Conservation (phyloP, 1,140 invertebrate species). For the Diuraphis noxia region DNA sequence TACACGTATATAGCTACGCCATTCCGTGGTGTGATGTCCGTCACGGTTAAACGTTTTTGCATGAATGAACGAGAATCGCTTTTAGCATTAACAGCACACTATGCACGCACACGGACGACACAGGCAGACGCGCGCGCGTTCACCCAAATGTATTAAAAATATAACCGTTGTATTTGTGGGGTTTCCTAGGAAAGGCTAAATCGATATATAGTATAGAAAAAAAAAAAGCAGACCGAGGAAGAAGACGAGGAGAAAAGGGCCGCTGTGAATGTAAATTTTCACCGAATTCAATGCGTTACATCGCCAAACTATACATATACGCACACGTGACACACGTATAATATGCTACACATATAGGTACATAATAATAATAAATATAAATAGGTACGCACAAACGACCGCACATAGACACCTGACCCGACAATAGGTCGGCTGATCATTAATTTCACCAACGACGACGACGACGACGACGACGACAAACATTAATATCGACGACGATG, state of each 20-base stretch:
- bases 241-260: background rate
- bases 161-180: constrained; percentile 19
- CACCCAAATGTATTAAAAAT: constrained; percentile 12
- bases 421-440: constrained; percentile 33
- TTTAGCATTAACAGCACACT: background rate
- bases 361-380: background rate
- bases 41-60: constrained; percentile 25
- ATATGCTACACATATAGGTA: background rate
- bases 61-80: constrained; percentile 38
- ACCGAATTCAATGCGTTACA: constrained; percentile 1
- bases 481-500: constrained; percentile 35
- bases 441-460: constrained; percentile 33
- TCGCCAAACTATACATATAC: background rate
- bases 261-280: constrained; percentile 40
- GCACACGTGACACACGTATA: background rate
- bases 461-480: background rate
- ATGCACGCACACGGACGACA: background rate
- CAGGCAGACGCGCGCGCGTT: constrained; percentile 9
- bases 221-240: background rate
- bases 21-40: background rate
- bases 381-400: background rate
- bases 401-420: constrained; percentile 37
- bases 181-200: constrained; percentile 36
- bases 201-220: constrained; percentile 31
- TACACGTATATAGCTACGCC: background rate